phyloP scores from a whole-genome alignment of 2,113 vertebrate genomes.

The Syngnathus typhle region DNA sequence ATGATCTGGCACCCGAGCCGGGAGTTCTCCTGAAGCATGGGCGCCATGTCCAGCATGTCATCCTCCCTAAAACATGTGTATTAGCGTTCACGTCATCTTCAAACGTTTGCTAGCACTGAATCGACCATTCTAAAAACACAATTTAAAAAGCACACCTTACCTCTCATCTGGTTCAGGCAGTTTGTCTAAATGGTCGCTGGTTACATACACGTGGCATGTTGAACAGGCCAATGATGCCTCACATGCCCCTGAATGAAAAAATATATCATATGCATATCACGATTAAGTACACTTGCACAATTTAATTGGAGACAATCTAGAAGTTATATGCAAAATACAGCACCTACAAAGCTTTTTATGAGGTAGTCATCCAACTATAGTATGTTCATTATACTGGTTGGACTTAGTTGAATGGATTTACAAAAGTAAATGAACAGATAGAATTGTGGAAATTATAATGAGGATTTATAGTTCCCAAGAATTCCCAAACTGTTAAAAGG shows the following conservation, averaged over 20 bases:
- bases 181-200: slow-evolving; percentile 63
- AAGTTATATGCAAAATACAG: too few relatives aligned
- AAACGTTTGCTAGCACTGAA: background rate
- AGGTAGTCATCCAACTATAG: background rate
- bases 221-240: slow-evolving; percentile 89
- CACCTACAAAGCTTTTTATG: too few relatives aligned
- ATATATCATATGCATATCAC: too few relatives aligned
- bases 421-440: too few relatives aligned
- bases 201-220: slow-evolving; percentile 87
- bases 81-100: background rate
- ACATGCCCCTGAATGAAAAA: slow-evolving; percentile 75
- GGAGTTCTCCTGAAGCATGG: slow-evolving; percentile 84
- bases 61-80: slow-evolving; percentile 74
- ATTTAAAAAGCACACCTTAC: slow-evolving; percentile 50
- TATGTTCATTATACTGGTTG: too few relatives aligned
- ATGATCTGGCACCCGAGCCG: slow-evolving; percentile 85
- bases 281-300: too few relatives aligned
- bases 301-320: too few relatives aligned
- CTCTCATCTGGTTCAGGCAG: slow-evolving; percentile 79
- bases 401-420: too few relatives aligned
- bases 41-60: slow-evolving; percentile 91
- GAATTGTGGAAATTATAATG: too few relatives aligned
- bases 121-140: background rate
- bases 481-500: background rate
- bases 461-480: too few relatives aligned